phyloP scores from a whole-genome alignment of 2,888 invertebrate genomes.

The Polydesmus complanatus region DNA sequence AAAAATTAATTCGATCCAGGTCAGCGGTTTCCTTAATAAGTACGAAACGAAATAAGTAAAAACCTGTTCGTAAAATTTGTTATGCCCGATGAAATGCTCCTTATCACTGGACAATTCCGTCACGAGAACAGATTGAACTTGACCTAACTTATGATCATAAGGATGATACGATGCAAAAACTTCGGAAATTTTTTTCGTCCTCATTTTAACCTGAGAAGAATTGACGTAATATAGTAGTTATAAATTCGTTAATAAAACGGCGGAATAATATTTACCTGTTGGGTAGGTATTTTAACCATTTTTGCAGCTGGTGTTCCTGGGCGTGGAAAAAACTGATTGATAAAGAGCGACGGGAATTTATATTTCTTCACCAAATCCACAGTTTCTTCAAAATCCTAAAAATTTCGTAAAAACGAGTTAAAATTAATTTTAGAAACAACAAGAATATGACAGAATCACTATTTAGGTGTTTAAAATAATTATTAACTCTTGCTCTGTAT shows the following conservation, averaged over 20 bases:
- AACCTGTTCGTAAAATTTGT: slow-evolving; percentile 83
- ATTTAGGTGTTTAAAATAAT: too few species aligned
- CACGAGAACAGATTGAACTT: slow-evolving; percentile 63
- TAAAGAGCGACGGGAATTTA: slow-evolving; percentile 84
- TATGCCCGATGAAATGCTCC: slow-evolving; percentile 82
- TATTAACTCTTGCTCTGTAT: too few species aligned
- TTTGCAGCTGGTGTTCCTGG: slow-evolving; percentile 93
- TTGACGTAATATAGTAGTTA: too few species aligned
- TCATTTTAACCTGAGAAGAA: slow-evolving; percentile 55
- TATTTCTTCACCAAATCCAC: slow-evolving; percentile 67
- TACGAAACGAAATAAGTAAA: slow-evolving; percentile 3
- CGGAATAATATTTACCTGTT: slow-evolving; percentile 39
- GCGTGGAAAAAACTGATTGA: slow-evolving; percentile 93
- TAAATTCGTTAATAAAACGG: neutral
- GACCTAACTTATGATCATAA: slow-evolving; percentile 52
- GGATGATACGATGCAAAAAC: slow-evolving; percentile 77
- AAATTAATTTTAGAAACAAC: neutral
- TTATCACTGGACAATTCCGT: slow-evolving; percentile 88
- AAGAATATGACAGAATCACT: slow-evolving; percentile 8
- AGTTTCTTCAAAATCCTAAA: slow-evolving; percentile 77
- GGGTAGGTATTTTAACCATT: slow-evolving; percentile 66
- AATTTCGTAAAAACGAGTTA: neutral
- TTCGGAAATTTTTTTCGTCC: slow-evolving; percentile 76
- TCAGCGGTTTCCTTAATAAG: too few species aligned
- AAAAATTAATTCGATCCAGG: neutral